Conservation (phyloP, 2,113 vertebrate species). For the Tachysurus fulvidraco region DNA sequence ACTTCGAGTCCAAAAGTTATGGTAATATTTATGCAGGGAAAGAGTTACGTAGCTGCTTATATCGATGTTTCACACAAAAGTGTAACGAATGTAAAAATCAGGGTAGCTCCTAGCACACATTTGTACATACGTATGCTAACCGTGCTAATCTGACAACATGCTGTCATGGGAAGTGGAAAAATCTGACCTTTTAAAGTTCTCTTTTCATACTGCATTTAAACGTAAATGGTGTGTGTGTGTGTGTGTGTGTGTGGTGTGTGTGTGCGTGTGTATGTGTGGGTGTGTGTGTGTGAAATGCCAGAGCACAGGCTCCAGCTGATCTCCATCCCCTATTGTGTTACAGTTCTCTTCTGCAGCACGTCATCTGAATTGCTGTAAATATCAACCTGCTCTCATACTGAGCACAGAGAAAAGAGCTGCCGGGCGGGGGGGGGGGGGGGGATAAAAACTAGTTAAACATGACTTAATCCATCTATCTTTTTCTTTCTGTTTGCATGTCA, state of each 20-base stretch:
- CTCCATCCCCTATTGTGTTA: slow-evolving; percentile 3
- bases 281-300: slow-evolving; percentile 24
- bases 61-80: background rate
- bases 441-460: background rate
- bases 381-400: background rate
- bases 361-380: slow-evolving; percentile 11
- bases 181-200: slow-evolving; percentile 32
- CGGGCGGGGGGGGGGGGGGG: background rate
- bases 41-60: background rate
- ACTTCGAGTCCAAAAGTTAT: background rate
- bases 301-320: slow-evolving; percentile 19
- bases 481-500: background rate
- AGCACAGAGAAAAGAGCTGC: background rate
- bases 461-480: background rate
- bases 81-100: background rate
- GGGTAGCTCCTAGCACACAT: background rate
- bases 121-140: background rate
- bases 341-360: background rate
- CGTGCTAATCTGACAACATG: background rate
- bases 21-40: background rate
- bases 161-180: background rate
- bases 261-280: background rate
- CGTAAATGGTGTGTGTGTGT: slow-evolving; percentile 1
- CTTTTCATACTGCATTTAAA: background rate
- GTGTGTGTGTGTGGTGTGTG: background rate